phyloP scores from a whole-genome alignment of 2,797 vertebrate species.

The Decapterus maruadsi region DNA sequence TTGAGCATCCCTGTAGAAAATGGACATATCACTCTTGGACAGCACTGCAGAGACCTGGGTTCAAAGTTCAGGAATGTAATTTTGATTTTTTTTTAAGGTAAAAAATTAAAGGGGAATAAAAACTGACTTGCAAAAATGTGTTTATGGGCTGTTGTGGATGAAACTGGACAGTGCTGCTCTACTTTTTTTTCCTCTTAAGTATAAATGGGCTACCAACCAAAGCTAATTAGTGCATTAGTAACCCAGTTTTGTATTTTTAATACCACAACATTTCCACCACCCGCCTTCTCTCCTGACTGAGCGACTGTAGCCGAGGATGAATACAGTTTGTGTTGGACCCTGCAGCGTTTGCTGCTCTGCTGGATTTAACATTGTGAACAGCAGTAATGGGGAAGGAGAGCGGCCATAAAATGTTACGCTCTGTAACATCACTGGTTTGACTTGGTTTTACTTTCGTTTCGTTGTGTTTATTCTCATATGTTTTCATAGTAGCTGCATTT shows the following conservation, averaged over 20 bases:
- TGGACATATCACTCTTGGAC: not conserved
- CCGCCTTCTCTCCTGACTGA: not conserved
- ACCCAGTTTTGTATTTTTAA: not conserved
- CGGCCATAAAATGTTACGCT: not conserved
- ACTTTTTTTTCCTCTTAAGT: not conserved
- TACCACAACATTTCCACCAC: not conserved
- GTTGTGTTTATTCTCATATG: not conserved
- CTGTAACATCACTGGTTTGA: not conserved
- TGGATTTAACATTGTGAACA: conserved; percentile 5
- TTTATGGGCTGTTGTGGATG: not conserved
- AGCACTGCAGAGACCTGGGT: not conserved
- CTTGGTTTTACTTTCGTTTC: not conserved
- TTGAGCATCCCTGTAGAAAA: not conserved
- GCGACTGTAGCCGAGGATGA: not conserved
- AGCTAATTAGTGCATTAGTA: not conserved
- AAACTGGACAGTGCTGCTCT: not conserved
- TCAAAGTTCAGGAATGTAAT: no score
- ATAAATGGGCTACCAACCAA: not conserved
- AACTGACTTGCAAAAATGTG: not conserved
- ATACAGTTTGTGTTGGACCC: not conserved
- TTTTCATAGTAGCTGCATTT: not conserved
- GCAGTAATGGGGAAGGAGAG: not conserved
- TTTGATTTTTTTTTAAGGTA: not conserved
- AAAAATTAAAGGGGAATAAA: not conserved
- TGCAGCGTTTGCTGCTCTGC: not conserved